A percentile compares a stretch with the other conserved stretches of the same genome.
phyloP scores from a whole-genome alignment of 2,113 vertebrate genomes.

The Mus spicilegus region DNA sequence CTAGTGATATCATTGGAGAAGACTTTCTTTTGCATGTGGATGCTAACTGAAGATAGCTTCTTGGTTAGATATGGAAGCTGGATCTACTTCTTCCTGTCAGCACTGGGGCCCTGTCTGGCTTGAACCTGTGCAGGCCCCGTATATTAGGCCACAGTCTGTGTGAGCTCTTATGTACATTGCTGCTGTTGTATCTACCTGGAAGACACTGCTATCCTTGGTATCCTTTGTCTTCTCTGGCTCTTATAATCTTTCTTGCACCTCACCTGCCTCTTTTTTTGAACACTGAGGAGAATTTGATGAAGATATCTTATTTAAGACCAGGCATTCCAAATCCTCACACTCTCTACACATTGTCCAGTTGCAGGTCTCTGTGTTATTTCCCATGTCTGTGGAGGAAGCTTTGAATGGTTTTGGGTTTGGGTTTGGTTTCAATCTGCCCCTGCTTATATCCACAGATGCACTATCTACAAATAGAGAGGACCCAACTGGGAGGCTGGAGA shows the following conservation, averaged over 20 bases:
- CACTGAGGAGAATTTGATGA: background rate
- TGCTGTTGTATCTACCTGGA: too few species aligned
- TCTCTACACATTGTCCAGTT: background rate
- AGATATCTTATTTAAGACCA: background rate
- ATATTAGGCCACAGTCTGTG: background rate
- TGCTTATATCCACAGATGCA: background rate
- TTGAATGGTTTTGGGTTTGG: background rate
- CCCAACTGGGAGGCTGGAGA: background rate
- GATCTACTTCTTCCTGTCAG: background rate
- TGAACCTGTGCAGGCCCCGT: too few species aligned
- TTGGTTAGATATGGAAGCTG: background rate
- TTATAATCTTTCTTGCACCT: background rate
- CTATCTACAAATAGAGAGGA: background rate
- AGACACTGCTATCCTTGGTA: background rate
- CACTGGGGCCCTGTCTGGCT: background rate
- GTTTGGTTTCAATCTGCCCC: background rate
- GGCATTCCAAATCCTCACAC: background rate
- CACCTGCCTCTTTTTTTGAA: background rate
- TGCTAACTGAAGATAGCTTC: background rate
- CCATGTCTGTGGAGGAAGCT: background rate
- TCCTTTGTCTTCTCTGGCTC: background rate
- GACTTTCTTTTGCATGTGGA: background rate
- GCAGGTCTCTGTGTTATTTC: background rate
- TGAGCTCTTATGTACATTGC: too few species aligned
- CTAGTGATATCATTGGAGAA: background rate